Percentiles rank a stretch among this genome's conserved stretches.
phyloP scores from a whole-genome alignment of 1,140 invertebrate species.

The Yoshiicerus persimilis region DNA sequence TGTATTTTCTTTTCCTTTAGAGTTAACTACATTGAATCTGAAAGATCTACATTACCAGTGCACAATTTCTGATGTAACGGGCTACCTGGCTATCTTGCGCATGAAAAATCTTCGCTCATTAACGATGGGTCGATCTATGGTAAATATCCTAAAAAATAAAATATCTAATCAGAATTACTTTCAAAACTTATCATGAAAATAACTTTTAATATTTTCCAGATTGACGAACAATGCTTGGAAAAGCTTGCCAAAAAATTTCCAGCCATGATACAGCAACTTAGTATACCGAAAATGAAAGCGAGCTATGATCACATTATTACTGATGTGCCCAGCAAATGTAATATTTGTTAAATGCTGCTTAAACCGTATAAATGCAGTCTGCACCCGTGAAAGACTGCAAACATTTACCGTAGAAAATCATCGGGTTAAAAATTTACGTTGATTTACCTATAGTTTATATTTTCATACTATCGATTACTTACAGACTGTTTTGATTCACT shows the following conservation, averaged over 20 bases:
- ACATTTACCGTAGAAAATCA: not conserved
- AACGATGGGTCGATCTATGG: not conserved
- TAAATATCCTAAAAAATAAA: no score
- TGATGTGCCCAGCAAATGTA: not conserved
- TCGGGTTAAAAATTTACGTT: no score
- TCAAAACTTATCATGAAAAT: no score
- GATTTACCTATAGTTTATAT: not conserved
- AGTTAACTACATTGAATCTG: conserved; percentile 30
- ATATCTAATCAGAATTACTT: no score
- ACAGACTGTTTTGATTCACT: no score
- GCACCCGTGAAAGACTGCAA: no score
- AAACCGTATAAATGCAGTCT: no score
- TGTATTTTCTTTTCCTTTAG: not conserved
- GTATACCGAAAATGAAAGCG: not conserved
- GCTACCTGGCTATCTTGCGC: conserved; percentile 18
- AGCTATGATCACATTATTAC: not conserved
- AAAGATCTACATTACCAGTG: conserved; percentile 27
- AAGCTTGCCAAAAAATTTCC: conserved; percentile 18
- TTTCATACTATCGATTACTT: not conserved
- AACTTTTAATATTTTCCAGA: not conserved
- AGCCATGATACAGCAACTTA: conserved; percentile 22
- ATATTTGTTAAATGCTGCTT: not conserved
- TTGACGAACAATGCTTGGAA: conserved; percentile 11
- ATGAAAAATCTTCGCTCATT: not conserved
- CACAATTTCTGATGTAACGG: conserved; percentile 22